Percentiles rank a stretch among this genome's conserved stretches.
Evolutionary conservation across 2,113 vertebrate genomes (phyloP).

Genomic region (Sphaerodactylus townsendi): DNA sequence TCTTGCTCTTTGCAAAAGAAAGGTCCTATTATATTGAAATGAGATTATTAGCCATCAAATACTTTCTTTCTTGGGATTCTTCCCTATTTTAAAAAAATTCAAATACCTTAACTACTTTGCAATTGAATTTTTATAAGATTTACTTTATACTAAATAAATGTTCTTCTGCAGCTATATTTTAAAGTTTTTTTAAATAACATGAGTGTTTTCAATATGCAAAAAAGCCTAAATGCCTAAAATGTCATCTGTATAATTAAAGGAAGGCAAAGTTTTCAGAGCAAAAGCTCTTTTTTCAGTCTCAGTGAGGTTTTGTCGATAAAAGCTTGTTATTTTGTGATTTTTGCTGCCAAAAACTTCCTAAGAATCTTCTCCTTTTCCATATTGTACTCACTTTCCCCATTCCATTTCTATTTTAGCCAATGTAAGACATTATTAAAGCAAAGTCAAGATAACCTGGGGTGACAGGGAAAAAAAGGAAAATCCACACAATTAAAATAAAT

Average conservation of each 20-base stretch:
- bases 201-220: constrained; percentile 63
- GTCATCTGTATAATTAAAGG: constrained; percentile 67
- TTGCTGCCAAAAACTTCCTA: constrained; percentile 24
- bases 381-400: background rate
- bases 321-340: constrained; percentile 24
- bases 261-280: constrained; percentile 63
- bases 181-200: constrained; percentile 55
- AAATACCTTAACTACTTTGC: constrained; percentile 83
- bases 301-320: constrained; percentile 17
- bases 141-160: constrained; percentile 70
- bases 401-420: constrained; percentile 1
- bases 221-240: constrained; percentile 60
- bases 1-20: constrained; percentile 87
- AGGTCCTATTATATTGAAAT: constrained; percentile 94
- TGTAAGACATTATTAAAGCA: constrained; percentile 19
- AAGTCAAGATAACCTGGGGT: constrained; percentile 35
- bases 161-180: constrained; percentile 54
- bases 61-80: constrained; percentile 84
- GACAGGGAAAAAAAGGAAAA: constrained; percentile 13
- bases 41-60: constrained; percentile 89
- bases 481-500: constrained; percentile 21
- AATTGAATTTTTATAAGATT: constrained; percentile 83
- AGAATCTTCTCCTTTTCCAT: constrained; percentile 25
- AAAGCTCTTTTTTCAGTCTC: background rate
- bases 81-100: constrained; percentile 75